phyloP scores from a whole-genome alignment of 2,888 invertebrate species.

The Tribolium freemani region DNA sequence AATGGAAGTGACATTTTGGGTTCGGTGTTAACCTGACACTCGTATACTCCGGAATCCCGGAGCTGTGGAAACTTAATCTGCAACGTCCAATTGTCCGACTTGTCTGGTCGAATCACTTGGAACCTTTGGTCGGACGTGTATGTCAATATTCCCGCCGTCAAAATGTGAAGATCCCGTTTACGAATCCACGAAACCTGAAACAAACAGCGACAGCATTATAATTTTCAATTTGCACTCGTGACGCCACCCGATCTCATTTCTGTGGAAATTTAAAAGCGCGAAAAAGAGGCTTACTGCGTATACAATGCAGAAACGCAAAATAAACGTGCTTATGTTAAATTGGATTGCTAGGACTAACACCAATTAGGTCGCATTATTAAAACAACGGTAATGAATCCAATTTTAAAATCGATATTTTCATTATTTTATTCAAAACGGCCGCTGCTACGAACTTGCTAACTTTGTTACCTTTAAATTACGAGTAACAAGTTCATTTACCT shows the following conservation, averaged over 20 bases:
- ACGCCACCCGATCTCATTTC: neutral
- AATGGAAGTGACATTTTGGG: conserved; percentile 92
- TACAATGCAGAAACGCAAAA: neutral
- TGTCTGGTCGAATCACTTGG: conserved; percentile 86
- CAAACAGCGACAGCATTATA: conserved; percentile 40
- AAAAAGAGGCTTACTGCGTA: neutral
- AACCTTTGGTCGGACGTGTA: conserved; percentile 92
- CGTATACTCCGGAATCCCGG: conserved; percentile 86
- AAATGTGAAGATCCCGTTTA: conserved; percentile 89
- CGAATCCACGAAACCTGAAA: conserved; percentile 92
- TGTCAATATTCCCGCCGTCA: conserved; percentile 87
- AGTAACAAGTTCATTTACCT: neutral
- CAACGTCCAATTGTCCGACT: conserved; percentile 90
- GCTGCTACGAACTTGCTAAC: neutral
- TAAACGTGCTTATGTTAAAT: conserved; percentile 8
- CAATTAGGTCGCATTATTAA: conserved; percentile 8
- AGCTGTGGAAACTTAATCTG: conserved; percentile 90
- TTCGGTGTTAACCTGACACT: conserved; percentile 88
- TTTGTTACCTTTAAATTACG: neutral
- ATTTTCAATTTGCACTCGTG: conserved; percentile 17
- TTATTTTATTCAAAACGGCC: neutral
- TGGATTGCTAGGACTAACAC: conserved; percentile 6
- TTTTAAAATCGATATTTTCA: conserved; percentile 20
- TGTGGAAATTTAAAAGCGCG: conserved; percentile 2
- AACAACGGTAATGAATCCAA: conserved; percentile 17